A percentile compares a stretch with the other conserved stretches of the same genome.
Conservation (phyloP, 2,888 invertebrate species). For the Diplolepis rosae region DNA sequence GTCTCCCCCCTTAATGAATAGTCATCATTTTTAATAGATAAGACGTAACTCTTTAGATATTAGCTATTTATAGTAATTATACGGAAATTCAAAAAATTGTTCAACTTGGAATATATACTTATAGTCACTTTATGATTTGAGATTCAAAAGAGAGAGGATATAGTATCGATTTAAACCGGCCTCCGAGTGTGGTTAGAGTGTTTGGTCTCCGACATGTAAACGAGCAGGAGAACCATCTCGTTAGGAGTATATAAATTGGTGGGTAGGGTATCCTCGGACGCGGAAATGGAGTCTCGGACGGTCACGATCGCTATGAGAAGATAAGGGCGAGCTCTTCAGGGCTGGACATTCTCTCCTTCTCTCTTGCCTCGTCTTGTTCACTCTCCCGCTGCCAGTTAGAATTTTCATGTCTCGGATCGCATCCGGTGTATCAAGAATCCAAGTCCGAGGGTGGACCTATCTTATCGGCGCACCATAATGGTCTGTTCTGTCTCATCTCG, state of each 20-base stretch:
- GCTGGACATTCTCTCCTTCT: slow-evolving; percentile 52
- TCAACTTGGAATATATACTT: too few relatives aligned
- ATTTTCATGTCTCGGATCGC: slow-evolving; percentile 71
- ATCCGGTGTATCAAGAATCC: slow-evolving; percentile 69
- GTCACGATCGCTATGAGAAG: slow-evolving; percentile 69
- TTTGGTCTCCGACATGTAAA: slow-evolving; percentile 66
- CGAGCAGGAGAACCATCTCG: slow-evolving; percentile 64
- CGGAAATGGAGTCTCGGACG: slow-evolving; percentile 72
- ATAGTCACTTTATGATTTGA: background rate
- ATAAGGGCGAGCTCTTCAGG: slow-evolving; percentile 66
- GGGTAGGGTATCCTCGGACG: slow-evolving; percentile 62
- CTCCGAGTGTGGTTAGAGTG: slow-evolving; percentile 32
- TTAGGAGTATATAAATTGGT: slow-evolving; percentile 68
- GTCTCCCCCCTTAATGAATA: too few relatives aligned
- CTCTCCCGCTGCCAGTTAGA: slow-evolving; percentile 64
- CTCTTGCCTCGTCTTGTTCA: slow-evolving; percentile 39
- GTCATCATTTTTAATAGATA: too few relatives aligned
- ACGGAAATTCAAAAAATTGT: too few relatives aligned
- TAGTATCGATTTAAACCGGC: slow-evolving; percentile 46
- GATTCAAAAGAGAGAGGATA: slow-evolving; percentile 31
- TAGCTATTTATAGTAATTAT: too few relatives aligned
- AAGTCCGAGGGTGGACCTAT: slow-evolving; percentile 65
- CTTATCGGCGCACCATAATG: slow-evolving; percentile 70
- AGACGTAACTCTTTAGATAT: too few relatives aligned
- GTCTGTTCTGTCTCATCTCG: slow-evolving; percentile 72